Percentiles rank a stretch among this genome's conserved stretches.
phyloP scores from a whole-genome alignment of 2,113 vertebrate genomes.

The Sisor rabdophorus region DNA sequence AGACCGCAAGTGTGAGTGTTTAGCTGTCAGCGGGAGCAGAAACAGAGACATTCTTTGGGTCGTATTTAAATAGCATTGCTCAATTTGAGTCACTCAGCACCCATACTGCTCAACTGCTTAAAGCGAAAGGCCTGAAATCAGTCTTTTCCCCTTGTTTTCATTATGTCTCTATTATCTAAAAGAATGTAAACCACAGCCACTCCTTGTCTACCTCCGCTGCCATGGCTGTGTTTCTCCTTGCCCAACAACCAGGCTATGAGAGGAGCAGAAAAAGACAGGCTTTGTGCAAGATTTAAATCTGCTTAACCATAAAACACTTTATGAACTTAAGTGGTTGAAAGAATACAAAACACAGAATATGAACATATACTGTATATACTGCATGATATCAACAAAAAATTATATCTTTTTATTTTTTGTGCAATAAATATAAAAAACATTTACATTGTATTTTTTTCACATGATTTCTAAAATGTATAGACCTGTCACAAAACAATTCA shows the following conservation, averaged over 20 bases:
- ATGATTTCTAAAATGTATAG: no score
- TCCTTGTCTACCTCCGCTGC: conserved; percentile 6
- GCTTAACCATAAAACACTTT: conserved; percentile 16
- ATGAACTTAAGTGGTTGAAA: background rate
- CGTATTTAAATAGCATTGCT: conserved; percentile 37
- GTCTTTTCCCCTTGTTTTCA: background rate
- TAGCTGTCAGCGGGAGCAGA: conserved; percentile 26
- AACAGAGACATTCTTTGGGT: conserved; percentile 8
- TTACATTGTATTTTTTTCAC: no score
- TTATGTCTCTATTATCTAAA: conserved; percentile 21
- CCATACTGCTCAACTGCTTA: conserved; percentile 13
- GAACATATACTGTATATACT: background rate
- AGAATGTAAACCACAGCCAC: conserved; percentile 34
- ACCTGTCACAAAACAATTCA: no score
- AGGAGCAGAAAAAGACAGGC: conserved; percentile 23
- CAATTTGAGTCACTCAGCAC: conserved; percentile 4
- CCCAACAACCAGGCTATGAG: conserved; percentile 15
- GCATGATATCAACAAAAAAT: no score
- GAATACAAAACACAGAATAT: background rate
- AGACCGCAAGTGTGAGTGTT: background rate
- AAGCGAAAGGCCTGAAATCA: conserved; percentile 12
- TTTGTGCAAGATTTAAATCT: conserved; percentile 35
- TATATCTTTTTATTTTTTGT: no score
- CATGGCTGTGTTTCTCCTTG: conserved; percentile 18
- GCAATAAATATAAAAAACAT: no score